Conservation (phyloP, 2,888 invertebrate species). For the Julus scanicus region DNA sequence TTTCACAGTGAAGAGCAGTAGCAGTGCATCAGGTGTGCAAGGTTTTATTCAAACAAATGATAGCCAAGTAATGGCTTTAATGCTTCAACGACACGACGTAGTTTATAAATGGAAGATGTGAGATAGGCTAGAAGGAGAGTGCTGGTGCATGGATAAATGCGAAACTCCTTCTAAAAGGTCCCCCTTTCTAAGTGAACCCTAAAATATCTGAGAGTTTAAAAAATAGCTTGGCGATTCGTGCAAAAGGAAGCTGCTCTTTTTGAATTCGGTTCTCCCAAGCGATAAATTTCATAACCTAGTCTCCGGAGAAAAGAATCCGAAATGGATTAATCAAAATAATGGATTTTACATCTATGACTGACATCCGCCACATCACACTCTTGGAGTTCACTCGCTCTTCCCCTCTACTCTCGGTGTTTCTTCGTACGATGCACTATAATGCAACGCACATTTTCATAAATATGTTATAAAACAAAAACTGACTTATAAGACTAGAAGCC, state of each 20-base stretch:
- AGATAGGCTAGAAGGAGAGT: neutral
- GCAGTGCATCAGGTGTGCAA: neutral
- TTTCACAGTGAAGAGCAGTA: neutral
- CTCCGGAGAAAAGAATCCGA: slow-evolving; percentile 53
- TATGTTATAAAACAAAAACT: slow-evolving; percentile 24
- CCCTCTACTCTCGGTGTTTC: neutral
- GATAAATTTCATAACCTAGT: slow-evolving; percentile 54
- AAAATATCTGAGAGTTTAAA: slow-evolving; percentile 41
- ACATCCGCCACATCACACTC: slow-evolving; percentile 36
- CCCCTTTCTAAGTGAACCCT: slow-evolving; percentile 27
- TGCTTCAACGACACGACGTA: slow-evolving; percentile 28
- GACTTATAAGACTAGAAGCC: neutral
- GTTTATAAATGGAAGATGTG: neutral
- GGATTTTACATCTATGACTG: slow-evolving; percentile 54
- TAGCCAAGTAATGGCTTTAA: slow-evolving; percentile 18
- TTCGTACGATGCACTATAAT: neutral
- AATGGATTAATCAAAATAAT: slow-evolving; percentile 55
- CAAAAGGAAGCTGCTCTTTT: slow-evolving; percentile 49
- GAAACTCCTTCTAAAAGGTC: slow-evolving; percentile 6
- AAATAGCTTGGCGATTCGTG: slow-evolving; percentile 41
- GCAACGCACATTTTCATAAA: neutral
- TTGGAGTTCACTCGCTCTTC: neutral
- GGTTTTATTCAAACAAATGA: slow-evolving; percentile 15
- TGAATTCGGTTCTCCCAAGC: slow-evolving; percentile 50
- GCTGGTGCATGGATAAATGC: slow-evolving; percentile 37